Conservation (phyloP, 1,140 invertebrate genomes). For the Drosophila subobscura region DNA sequence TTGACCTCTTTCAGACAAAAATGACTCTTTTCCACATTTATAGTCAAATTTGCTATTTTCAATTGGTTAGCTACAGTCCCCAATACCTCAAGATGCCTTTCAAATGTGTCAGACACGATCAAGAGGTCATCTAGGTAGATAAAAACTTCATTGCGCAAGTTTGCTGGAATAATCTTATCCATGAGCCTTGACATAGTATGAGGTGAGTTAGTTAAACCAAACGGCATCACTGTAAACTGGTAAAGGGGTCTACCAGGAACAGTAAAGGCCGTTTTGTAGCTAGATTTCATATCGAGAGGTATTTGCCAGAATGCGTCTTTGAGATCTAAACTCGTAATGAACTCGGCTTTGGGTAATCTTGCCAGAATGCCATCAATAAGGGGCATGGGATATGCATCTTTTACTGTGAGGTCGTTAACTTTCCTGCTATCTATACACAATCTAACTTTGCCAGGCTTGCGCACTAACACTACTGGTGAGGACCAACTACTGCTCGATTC, state of each 20-base stretch:
- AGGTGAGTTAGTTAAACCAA: conserved; percentile 9
- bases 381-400: conserved; percentile 16
- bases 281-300: neutral
- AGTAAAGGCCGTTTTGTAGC: conserved; percentile 11
- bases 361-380: neutral
- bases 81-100: neutral
- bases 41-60: neutral
- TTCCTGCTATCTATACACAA: conserved; percentile 7
- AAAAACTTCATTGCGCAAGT: neutral
- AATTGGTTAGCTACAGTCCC: neutral
- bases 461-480: conserved; percentile 10
- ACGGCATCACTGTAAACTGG: conserved; percentile 18
- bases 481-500: conserved; percentile 16
- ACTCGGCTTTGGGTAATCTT: conserved; percentile 4
- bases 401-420: conserved; percentile 9
- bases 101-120: neutral
- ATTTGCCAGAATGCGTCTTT: conserved; percentile 12
- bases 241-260: conserved; percentile 8
- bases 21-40: neutral
- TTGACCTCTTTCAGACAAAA: neutral
- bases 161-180: conserved; percentile 11
- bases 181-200: conserved; percentile 17
- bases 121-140: neutral
- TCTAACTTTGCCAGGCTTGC: conserved; percentile 4
- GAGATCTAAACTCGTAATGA: conserved; percentile 10